Conservation (phyloP, 2,797 vertebrate genomes). For the Mallotus villosus region DNA sequence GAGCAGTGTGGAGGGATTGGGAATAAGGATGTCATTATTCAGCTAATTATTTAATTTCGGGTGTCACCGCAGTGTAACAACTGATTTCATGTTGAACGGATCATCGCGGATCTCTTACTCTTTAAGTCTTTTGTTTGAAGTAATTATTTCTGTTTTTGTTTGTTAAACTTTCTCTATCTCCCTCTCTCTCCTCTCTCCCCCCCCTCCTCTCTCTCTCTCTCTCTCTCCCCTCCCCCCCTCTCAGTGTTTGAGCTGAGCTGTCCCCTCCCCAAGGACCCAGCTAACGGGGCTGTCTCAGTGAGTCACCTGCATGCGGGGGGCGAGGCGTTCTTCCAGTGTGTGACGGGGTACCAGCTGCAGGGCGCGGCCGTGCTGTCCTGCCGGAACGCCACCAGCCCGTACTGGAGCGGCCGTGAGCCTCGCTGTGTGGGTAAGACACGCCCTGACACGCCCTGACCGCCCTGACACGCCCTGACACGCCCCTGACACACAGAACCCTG, state of each 20-base stretch:
- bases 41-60: not conserved
- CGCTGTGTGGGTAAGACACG: constrained; percentile 83
- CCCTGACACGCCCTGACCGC: too few relatives aligned
- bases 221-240: not conserved
- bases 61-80: not conserved
- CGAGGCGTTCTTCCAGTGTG: constrained; percentile 85
- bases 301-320: constrained; percentile 89
- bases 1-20: not conserved
- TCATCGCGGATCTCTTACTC: not conserved
- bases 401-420: constrained; percentile 90
- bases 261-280: constrained; percentile 81
- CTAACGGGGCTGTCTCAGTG: constrained; percentile 87
- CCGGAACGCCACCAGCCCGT: constrained; percentile 90
- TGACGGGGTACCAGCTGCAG: constrained; percentile 86
- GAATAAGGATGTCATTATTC: not conserved
- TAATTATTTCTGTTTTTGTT: too few relatives aligned
- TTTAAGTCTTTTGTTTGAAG: constrained; percentile 4
- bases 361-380: constrained; percentile 83
- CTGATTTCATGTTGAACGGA: not conserved
- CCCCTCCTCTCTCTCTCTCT: constrained; percentile 5
- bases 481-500: too few relatives aligned
- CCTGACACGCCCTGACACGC: too few relatives aligned
- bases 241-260: constrained; percentile 91
- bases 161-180: too few relatives aligned
- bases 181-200: not conserved